Percentiles rank a stretch among this genome's conserved stretches.
These are phyloP conservation scores for Pluvialis apricaria DNA, from an alignment of 2,113 vertebrate species.

Conservation along the genomic window DNA sequence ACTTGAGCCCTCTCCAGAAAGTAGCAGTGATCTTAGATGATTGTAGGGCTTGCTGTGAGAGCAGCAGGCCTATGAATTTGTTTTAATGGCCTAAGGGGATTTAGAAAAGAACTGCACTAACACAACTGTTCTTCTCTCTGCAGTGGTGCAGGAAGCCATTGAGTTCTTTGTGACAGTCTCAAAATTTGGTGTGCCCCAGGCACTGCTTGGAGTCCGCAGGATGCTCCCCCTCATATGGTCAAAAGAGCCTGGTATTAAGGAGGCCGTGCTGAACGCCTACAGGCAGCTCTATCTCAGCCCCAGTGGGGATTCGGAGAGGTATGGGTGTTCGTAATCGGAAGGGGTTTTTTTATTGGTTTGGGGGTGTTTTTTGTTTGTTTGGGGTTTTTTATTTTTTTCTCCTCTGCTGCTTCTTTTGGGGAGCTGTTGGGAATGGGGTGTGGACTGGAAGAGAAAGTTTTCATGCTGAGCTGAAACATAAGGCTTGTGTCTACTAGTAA, in stretches of 20 bases:
- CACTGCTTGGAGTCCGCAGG: conserved; percentile 85
- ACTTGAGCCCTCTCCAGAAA: not conserved
- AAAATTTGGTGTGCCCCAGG: conserved; percentile 88
- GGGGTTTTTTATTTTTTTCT: no score
- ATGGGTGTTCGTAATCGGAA: not conserved
- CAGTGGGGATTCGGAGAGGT: conserved; percentile 83
- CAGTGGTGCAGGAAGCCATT: conserved; percentile 95
- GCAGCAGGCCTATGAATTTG: not conserved
- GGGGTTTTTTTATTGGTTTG: no score
- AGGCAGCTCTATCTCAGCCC: conserved; percentile 86
- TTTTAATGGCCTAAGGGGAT: not conserved
- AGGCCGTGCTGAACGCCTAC: conserved; percentile 92
- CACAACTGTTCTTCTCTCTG: not conserved
- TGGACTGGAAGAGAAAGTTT: not conserved
- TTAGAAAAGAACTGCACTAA: not conserved
- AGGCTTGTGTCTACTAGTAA: not conserved
- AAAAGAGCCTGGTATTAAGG: conserved; percentile 87
- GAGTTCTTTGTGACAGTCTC: conserved; percentile 93
- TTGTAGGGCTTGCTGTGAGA: not conserved
- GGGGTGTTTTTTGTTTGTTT: not conserved
- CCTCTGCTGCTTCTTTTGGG: not conserved
- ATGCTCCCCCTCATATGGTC: conserved; percentile 96
- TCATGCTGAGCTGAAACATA: not conserved
- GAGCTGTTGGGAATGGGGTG: not conserved
- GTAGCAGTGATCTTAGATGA: not conserved